Evolutionary conservation across 2,888 invertebrate species (phyloP), one percentile per base, ranked within the genome.

Genomic region (Orthonychiurus folsomi): DNA sequence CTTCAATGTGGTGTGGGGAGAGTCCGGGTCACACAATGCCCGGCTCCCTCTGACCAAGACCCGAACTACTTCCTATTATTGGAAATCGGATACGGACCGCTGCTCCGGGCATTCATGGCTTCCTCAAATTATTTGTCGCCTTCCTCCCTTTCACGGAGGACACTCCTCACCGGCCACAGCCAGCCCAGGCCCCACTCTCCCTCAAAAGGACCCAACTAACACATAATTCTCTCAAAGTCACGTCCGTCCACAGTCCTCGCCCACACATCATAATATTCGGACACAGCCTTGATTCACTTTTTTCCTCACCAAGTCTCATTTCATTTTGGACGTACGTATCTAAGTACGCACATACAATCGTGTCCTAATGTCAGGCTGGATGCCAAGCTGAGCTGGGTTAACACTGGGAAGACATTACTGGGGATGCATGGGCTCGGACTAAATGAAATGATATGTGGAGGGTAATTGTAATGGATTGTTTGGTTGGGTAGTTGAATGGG

Each of bases 81-180:
- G 68, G 68, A 69, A 68, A 69, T 69, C 66, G 65, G 69, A 69
- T 65, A 65, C 63, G 66, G 63, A 61, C 66, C 61, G 63, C 63
- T 66, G 65, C 69, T 67, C 48, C 61, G 66, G 69, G 66, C 69
- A 69, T 67, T 68, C 68, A 63, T 60, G 57, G 60, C 50, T 60
- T 63, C 64, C 63, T 59, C 53, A 64, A 64, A 63, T 63, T 67
- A 61, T 63, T 62, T 64, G 63, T 64, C 65, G 61, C 64, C 61
- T 66, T 62, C 61, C 25, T 59, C n/a, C 59, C 3, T 37, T 37
- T 37, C 37, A 37, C 37, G 15, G 15, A 37, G 15, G n/a, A n/a
- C n/a, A n/a, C n/a, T n/a, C 37, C 37, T 37, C 37, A 37, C 5
- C 37, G 37, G 15, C 9, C 15, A 15, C 5, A 37, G 37, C 37